Percentiles rank a stretch among this genome's conserved stretches.
These are phyloP conservation scores for Toxotes chatareus DNA, from an alignment of 2,113 vertebrate species.

Conservation along the genomic window DNA sequence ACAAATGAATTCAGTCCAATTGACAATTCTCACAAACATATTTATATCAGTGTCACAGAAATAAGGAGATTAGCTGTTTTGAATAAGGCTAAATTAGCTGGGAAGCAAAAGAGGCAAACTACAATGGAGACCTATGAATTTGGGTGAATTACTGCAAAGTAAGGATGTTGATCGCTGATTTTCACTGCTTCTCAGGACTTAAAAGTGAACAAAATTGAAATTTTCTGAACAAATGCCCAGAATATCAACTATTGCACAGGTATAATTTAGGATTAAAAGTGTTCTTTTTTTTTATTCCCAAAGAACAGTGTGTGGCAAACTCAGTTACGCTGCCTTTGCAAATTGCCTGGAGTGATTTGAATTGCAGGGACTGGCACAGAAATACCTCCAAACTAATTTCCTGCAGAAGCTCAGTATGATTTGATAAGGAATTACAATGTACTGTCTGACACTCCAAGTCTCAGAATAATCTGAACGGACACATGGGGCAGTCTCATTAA, in stretches of 20 bases:
- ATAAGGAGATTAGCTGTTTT: constrained; percentile 11
- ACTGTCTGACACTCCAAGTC: constrained; percentile 3
- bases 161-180: constrained; percentile 33
- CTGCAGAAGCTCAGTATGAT: constrained; percentile 10
- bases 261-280: background rate
- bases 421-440: constrained; percentile 18
- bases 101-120: constrained; percentile 23
- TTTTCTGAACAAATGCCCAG: constrained; percentile 17
- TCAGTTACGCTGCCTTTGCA: background rate
- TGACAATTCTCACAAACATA: constrained; percentile 18
- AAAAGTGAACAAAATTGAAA: background rate
- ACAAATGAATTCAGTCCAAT: constrained; percentile 13
- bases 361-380: constrained; percentile 2
- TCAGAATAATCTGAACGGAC: constrained; percentile 11
- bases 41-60: constrained; percentile 3
- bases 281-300: background rate
- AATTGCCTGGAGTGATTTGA: constrained; percentile 23
- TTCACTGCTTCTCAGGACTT: background rate
- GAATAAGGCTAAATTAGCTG: constrained; percentile 27
- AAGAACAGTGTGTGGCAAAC: constrained; percentile 6
- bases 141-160: background rate
- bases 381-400: constrained; percentile 23
- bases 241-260: background rate
- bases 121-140: constrained; percentile 13
- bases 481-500: constrained; percentile 35